Base-by-base conservation (phyloP, 2,113 vertebrate species). In the Suricata suricatta region DNA sequence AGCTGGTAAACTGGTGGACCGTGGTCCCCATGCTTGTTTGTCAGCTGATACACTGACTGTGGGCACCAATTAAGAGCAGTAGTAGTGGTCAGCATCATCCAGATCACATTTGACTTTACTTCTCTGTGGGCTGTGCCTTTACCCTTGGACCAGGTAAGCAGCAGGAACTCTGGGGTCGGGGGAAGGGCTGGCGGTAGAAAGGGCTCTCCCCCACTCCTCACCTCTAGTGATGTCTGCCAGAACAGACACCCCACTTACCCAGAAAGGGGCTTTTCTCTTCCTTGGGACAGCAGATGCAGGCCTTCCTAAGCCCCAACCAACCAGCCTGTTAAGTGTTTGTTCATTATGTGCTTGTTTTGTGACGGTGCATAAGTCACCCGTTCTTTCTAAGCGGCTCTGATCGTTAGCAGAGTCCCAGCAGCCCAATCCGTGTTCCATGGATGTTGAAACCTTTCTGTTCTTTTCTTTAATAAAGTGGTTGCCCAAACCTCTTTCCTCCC, bases 401-500 rank as follows among this genome's bases (percentile, higher is more conserved):
- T 5, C 35, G 64, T 57, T 50, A 31, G 14, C 69, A 9, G 71
- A 81, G 38, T 60, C 86, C 23, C 66, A 96, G 41, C 33, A 72
- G 60, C 23, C 15, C 81, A 72, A 19, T 2, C 33, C 72, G 47
- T 7, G 21, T 41, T 86, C 50, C 33, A 5, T 0, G 2, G 80
- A 35, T 27, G 50, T 41, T 7, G 38, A 60, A 86, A 21, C 12
- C 15, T 25, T 35, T 94, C 63, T 77, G 11, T 38, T 86, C 72
- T 83, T 80, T 89, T 64, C 54, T 69, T 66, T 69, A 88, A 88
- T 86, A 29, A 77, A 86, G 10, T 10, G n/a, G 44, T 82, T 41
- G n/a, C 44, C 33, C 63, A 92, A 80, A 23, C 21, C 25, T 19
- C 41, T 69, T 41, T 72, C 52, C 66, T 71, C 47, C 12, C 60